Conservation (phyloP, 2,888 invertebrate genomes). For the Norana najaformis region DNA sequence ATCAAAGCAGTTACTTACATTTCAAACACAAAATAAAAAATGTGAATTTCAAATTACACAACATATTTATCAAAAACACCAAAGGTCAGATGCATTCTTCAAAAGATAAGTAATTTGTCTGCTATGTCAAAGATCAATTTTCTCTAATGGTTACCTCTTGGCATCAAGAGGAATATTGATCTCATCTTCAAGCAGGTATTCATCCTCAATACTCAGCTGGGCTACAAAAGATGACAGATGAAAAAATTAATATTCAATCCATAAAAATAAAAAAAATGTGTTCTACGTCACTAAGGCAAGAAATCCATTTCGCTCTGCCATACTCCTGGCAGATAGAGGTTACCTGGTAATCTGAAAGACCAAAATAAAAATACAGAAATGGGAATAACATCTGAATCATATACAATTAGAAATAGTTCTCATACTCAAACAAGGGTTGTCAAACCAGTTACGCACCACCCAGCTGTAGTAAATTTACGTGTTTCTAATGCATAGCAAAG, state of each 20-base stretch:
- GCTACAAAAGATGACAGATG: constrained; percentile 46
- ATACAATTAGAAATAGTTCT: neutral
- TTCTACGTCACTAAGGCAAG: neutral
- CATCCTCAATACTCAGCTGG: constrained; percentile 83
- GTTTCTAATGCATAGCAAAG: no score
- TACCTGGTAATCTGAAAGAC: neutral
- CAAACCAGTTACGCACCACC: no score
- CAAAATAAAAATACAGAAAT: no score
- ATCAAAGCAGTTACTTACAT: no score
- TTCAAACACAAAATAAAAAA: neutral
- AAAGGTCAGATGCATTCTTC: neutral
- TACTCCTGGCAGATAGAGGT: no score
- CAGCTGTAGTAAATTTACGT: no score
- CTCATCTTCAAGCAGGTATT: constrained; percentile 92
- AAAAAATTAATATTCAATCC: neutral
- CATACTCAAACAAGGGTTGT: no score
- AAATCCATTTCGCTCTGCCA: neutral
- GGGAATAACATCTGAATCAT: neutral
- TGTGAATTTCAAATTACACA: neutral
- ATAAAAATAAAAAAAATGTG: neutral
- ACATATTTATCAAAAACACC: neutral
- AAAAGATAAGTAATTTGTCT: neutral
- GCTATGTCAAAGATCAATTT: neutral
- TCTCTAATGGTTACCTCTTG: constrained; percentile 53
- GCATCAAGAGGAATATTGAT: constrained; percentile 59